phyloP scores from a whole-genome alignment of 2,888 invertebrate genomes.

The Ornithoptera alexandrae region DNA sequence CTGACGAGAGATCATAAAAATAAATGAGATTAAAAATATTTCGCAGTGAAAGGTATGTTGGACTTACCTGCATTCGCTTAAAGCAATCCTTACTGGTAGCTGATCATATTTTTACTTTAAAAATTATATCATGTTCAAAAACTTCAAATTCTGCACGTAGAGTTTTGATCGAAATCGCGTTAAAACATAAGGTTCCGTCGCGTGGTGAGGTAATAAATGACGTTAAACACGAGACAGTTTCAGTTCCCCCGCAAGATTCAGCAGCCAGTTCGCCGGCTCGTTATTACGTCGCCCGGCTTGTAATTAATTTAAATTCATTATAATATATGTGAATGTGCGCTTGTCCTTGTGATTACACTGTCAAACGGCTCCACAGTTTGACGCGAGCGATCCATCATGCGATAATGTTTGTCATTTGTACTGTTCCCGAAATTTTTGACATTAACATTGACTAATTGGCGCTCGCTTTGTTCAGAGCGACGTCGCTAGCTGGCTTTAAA shows the following conservation, averaged over 20 bases:
- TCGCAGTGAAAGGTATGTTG: too few species aligned
- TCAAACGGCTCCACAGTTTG: slow-evolving; percentile 20
- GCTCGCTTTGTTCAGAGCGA: slow-evolving; percentile 4
- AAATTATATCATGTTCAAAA: not conserved
- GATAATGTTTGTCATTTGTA: slow-evolving; percentile 20
- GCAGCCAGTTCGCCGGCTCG: slow-evolving; percentile 8
- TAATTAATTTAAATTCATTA: slow-evolving; percentile 44
- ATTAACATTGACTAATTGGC: slow-evolving; percentile 19
- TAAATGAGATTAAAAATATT: too few species aligned
- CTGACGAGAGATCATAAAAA: too few species aligned
- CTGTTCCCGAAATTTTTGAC: slow-evolving; percentile 15
- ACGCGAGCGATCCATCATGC: slow-evolving; percentile 23
- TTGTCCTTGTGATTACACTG: slow-evolving; percentile 45
- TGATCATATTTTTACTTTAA: not conserved
- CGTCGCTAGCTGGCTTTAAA: not conserved
- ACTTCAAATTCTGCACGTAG: not conserved
- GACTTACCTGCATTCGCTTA: too few species aligned
- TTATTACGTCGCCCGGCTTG: slow-evolving; percentile 10
- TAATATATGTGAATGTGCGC: slow-evolving; percentile 38
- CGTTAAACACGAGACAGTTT: slow-evolving; percentile 31
- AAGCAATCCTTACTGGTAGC: not conserved
- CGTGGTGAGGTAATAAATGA: slow-evolving; percentile 17
- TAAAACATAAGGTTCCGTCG: not conserved
- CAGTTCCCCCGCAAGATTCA: slow-evolving; percentile 23
- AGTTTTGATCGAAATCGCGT: not conserved